Conservation (phyloP, 2,888 invertebrate genomes). For the Myathropa florea region DNA sequence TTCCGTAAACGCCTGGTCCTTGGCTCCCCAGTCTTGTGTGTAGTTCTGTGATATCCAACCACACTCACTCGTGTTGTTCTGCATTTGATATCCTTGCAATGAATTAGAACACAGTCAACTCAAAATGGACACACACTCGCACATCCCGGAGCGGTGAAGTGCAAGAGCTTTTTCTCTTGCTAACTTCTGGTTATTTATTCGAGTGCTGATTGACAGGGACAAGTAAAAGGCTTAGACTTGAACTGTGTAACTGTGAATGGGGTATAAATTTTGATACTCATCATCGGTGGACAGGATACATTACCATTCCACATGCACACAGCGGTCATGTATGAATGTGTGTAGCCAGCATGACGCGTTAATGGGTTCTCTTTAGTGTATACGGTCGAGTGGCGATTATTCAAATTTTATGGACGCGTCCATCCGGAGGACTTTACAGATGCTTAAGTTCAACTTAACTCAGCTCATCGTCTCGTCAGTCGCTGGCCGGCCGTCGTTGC, state of each 20-base stretch:
- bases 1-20: background rate
- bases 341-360: constrained; percentile 28
- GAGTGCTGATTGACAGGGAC: constrained; percentile 67
- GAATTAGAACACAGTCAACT: constrained; percentile 50
- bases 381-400: constrained; percentile 70
- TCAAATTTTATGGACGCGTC: constrained; percentile 71
- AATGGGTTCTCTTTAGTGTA: constrained; percentile 60
- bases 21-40: background rate
- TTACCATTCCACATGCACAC: background rate
- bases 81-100: constrained; percentile 46
- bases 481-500: background rate
- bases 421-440: constrained; percentile 67
- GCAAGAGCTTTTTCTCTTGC: too few species aligned
- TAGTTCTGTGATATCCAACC: background rate
- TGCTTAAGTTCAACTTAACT: constrained; percentile 68
- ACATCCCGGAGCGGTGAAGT: background rate
- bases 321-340: background rate
- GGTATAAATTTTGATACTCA: constrained; percentile 60
- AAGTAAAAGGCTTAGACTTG: constrained; percentile 67
- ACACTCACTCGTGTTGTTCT: background rate
- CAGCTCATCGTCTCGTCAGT: constrained; percentile 37
- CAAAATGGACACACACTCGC: background rate
- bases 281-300: constrained; percentile 59
- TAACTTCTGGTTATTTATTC: constrained; percentile 67
- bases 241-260: constrained; percentile 4